A percentile compares a stretch with the other conserved stretches of the same genome.
Evolutionary conservation across 2,888 invertebrate species (phyloP).

Genomic region (Lasioglossum vierecki): DNA sequence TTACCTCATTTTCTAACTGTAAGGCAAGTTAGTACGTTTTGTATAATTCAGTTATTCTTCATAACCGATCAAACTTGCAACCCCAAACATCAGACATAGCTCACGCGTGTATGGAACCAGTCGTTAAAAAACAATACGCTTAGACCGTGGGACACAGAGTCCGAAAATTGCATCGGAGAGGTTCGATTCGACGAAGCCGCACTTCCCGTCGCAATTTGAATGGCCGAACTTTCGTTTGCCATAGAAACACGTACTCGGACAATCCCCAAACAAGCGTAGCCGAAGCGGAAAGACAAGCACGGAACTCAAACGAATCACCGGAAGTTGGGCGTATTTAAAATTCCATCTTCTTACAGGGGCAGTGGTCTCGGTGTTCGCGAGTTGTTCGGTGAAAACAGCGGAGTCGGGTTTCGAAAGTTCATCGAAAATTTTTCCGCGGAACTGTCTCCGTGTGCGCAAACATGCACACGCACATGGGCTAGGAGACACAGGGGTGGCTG

Average conservation of each 20-base stretch:
- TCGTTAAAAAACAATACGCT: not conserved
- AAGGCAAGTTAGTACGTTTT: no score
- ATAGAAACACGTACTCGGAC: conserved; percentile 23
- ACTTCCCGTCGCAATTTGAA: conserved; percentile 35
- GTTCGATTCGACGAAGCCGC: not conserved
- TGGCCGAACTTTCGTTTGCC: conserved; percentile 9
- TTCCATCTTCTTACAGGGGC: conserved; percentile 26
- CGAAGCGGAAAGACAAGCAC: conserved; percentile 44
- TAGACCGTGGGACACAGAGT: not conserved
- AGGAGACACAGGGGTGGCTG: conserved; percentile 17
- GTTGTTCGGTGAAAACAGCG: not conserved
- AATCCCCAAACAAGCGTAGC: conserved; percentile 31
- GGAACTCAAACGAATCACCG: conserved; percentile 43
- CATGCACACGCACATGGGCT: conserved; percentile 18
- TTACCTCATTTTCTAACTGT: no score
- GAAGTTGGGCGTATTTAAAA: conserved; percentile 44
- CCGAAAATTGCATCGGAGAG: conserved; percentile 4
- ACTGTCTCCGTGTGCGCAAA: conserved; percentile 37
- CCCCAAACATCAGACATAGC: not conserved
- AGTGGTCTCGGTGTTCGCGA: not conserved
- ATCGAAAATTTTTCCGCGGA: conserved; percentile 56
- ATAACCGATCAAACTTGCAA: no score
- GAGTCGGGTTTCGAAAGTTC: conserved; percentile 3
- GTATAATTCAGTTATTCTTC: no score
- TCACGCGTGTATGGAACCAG: not conserved